Evolutionary conservation across 2,888 invertebrate genomes (phyloP).

Genomic region (Euplexia lucipara): DNA sequence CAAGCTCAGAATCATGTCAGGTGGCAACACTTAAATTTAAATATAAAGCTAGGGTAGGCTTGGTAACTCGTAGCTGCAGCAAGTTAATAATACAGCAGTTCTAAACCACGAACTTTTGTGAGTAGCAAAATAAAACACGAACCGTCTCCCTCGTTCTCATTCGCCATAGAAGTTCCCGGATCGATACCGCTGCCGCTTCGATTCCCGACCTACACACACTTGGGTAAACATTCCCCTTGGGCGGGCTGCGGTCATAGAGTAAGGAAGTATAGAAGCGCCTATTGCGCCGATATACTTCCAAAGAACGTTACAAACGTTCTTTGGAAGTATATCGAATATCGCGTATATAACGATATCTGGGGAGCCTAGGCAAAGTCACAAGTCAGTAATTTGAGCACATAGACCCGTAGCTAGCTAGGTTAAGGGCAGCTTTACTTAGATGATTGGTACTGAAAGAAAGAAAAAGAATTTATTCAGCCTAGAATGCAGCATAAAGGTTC

Average conservation of each 20-base stretch:
- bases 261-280: constrained; percentile 6
- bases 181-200: constrained; percentile 64
- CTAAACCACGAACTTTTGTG: constrained; percentile 4
- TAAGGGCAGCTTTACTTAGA: too few relatives aligned
- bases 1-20: too few relatives aligned
- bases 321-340: too few relatives aligned
- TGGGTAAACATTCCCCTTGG: constrained; percentile 36
- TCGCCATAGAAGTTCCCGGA: constrained; percentile 46
- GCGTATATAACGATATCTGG: neutral
- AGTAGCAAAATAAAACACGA: constrained; percentile 41
- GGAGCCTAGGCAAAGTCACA: too few relatives aligned
- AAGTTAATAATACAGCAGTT: constrained; percentile 16
- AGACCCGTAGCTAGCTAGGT: too few relatives aligned
- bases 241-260: constrained; percentile 26
- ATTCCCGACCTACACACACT: constrained; percentile 63
- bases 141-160: constrained; percentile 34
- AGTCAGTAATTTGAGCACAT: too few relatives aligned
- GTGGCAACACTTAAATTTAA: too few relatives aligned
- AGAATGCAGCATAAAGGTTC: too few relatives aligned
- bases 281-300: neutral
- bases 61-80: neutral
- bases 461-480: too few relatives aligned
- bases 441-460: too few relatives aligned
- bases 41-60: too few relatives aligned
- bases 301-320: neutral